Base-by-base conservation (phyloP, 2,797 vertebrate species). In the Psittacula echo region DNA sequence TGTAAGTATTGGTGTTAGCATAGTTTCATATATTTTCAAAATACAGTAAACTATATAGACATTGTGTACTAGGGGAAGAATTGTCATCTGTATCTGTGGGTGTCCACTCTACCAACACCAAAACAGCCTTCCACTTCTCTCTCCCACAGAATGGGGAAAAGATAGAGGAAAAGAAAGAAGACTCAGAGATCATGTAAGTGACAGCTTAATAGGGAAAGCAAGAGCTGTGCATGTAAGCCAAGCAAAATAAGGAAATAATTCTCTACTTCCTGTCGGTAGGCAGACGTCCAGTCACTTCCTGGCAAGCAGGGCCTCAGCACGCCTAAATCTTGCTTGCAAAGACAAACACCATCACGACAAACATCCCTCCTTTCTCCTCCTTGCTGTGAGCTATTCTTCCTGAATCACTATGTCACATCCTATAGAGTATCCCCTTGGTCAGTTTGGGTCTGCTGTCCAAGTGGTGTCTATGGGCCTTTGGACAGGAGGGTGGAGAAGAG, bases 391-490 rank as follows among this genome's bases (percentile, higher is more conserved):
- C 14, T 0, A 0, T 61, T 66, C 23, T 44, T 44, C 29, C 60
- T 71, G 58, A 61, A 27, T 26, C 13, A 64, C 2, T 0, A 42
- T 1, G 4, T 3, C 34, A 5, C 0, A 1, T 42, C n/a, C 2
- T 24, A 11, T 16, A 39, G 19, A 56, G 9, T 9, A 37, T 30
- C 9, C 10, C 14, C 74, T 67, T 54, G 26, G n/a, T 34, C 41
- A 53, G 3, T 39, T 10, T 30, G 16, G 17, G 29, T 19, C 22
- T 2, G 1, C 20, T 3, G 1, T 37, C 27, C 45, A 44, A 39
- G 21, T 0, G 0, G 4, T n/a, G 41, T 24, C 45, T 50, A 24
- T 0, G 1, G 30, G 11, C 23, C 4, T 71, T 70, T 68, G 26
- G 4, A 3, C 1, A 3, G 5, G 2, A 18, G 5, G 2, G 6